Evolutionary conservation across 2,113 vertebrate species (phyloP).

Genomic region (Caranx melampygus): DNA sequence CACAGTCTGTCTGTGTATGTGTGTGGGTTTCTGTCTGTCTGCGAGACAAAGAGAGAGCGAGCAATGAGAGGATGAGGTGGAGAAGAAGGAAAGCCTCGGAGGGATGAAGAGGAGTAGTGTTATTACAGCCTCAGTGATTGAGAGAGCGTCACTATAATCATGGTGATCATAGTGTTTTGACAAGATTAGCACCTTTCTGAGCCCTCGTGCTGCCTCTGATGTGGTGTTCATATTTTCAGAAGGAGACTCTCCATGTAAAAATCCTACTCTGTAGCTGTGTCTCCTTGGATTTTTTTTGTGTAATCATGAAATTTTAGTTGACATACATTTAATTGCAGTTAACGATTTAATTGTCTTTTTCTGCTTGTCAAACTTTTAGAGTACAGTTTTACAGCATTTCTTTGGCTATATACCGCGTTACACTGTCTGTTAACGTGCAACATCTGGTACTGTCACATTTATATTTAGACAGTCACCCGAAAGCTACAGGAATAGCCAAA

Average conservation of each 20-base stretch:
- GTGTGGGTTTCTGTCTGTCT: slow-evolving; percentile 37
- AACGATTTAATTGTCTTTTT: too few species aligned
- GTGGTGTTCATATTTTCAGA: slow-evolving; percentile 37
- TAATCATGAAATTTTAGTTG: too few species aligned
- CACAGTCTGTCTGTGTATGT: slow-evolving; percentile 26
- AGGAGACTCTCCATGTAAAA: slow-evolving; percentile 36
- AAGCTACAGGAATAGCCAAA: too few species aligned
- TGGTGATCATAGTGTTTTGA: slow-evolving; percentile 65
- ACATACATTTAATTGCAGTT: too few species aligned
- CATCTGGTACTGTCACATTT: too few species aligned
- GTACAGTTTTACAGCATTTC: too few species aligned
- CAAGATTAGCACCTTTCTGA: slow-evolving; percentile 64
- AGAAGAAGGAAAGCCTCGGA: slow-evolving; percentile 41
- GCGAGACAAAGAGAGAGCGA: slow-evolving; percentile 38
- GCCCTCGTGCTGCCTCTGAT: slow-evolving; percentile 34
- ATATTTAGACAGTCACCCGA: too few species aligned
- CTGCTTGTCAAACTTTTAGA: too few species aligned
- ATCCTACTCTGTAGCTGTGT: slow-evolving; percentile 2
- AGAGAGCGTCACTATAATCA: slow-evolving; percentile 62
- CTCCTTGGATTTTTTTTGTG: background rate
- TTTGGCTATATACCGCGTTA: too few species aligned
- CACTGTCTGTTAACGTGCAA: too few species aligned
- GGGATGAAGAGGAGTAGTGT: slow-evolving; percentile 37
- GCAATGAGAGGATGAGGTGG: slow-evolving; percentile 12
- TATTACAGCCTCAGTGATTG: slow-evolving; percentile 61